Base-by-base conservation (phyloP, 2,113 vertebrate genomes). In the Syngnathoides biaculeatus region DNA sequence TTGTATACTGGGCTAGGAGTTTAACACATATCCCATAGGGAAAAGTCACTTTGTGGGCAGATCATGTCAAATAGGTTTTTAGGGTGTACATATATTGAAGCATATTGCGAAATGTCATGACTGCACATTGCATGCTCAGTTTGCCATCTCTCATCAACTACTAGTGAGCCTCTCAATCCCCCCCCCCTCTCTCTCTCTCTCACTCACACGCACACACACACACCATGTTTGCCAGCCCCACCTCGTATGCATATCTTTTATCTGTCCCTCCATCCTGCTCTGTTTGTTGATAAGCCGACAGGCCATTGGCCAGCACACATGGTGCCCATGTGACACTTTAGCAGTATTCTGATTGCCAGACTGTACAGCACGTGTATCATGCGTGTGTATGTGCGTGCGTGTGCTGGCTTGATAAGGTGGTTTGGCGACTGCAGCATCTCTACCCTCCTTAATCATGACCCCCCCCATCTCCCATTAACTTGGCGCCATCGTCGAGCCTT, bases 251-350 rank as follows among this genome's bases (percentile, higher is more conserved):
- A 74, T 71, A 79, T 80, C 77, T 75, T 77, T 87, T 87, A 87
- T 88, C 88, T 77, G 77, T 73, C 79, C 70, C 71, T 72, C 82
- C 85, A 86, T 80, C 87, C 87, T 20, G 40, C 75, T 83, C 85
- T 85, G 86, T 87, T 83, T 83, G 84, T 87, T 86, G 89, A 88
- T 88, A 83, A 89, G 84, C 81, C 53, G 79, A 79, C 79, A 84
- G 79, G 85, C 82, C 82, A 86, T 74, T 86, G 84, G 83, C 87
- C 84, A 75, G 86, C 82, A 67, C 83, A 79, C 86, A 87, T 75
- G 81, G 76, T 73, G 80, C 73, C 88, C 84, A 88, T 91, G 88
- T 91, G 88, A 88, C 84, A 83, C 81, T 78, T 79, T 72, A 85
- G 86, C 79, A 74, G 78, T 83, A 89, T 87, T 87, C 86, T 82